These are phyloP conservation scores for Drosophila borealis DNA, from an alignment of 2,888 invertebrate genomes.

Conservation along the genomic window DNA sequence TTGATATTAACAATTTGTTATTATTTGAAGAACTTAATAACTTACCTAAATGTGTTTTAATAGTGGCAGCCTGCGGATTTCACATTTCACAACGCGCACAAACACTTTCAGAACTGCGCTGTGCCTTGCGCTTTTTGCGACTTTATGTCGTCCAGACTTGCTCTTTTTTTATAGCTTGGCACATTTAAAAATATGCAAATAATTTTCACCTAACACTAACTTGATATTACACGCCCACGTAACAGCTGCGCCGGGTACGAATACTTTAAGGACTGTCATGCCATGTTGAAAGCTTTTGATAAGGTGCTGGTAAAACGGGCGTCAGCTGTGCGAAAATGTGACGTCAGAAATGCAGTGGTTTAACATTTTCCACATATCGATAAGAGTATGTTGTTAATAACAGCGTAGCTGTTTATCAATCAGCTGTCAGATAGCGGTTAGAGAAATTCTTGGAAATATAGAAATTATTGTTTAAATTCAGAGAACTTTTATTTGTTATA, in stretches of 20 bases:
- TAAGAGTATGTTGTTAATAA: conserved; percentile 2
- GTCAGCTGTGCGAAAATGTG: conserved; percentile 1
- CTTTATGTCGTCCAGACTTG: conserved; percentile 12
- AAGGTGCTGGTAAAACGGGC: conserved; percentile 16
- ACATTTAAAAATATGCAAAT: conserved; percentile 29
- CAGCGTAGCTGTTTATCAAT: background rate
- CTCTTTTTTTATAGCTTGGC: conserved; percentile 7
- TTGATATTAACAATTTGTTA: background rate
- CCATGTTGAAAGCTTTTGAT: conserved; percentile 11
- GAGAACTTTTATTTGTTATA: background rate
- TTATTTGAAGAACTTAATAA: background rate
- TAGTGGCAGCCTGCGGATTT: background rate
- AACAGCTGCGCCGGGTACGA: conserved; percentile 47
- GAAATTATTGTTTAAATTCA: background rate
- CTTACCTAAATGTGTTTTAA: conserved; percentile 31
- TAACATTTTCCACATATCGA: conserved; percentile 13
- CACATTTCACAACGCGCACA: conserved; percentile 9
- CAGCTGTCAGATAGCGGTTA: background rate
- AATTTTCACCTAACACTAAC: conserved; percentile 9
- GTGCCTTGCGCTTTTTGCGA: conserved; percentile 21
- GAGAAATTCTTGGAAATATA: too few relatives aligned
- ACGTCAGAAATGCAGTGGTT: conserved; percentile 9
- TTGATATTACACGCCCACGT: conserved; percentile 41
- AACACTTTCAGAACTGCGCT: conserved; percentile 18
- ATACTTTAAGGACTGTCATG: conserved; percentile 48